Evolutionary conservation across 35 echinoderm and acorn worm species (phyloP).

Genomic region (Anneissia japonica): DNA sequence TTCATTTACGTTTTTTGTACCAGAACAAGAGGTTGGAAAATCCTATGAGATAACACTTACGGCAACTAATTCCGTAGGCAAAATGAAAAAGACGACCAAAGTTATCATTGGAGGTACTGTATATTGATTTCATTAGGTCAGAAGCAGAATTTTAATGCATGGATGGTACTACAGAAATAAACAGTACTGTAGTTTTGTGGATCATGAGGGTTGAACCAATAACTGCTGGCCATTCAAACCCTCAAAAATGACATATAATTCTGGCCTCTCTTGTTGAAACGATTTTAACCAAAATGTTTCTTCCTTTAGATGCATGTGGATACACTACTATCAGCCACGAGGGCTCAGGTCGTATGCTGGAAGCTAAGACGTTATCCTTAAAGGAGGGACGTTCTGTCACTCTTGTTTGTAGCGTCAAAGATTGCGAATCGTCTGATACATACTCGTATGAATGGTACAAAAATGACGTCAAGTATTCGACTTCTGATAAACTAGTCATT

Average conservation of each 20-base stretch:
- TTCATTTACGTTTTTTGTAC: neutral
- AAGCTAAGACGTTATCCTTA: neutral
- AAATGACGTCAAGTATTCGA: neutral
- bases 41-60: neutral
- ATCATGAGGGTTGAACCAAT: too few relatives aligned
- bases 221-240: too few relatives aligned
- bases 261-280: too few relatives aligned
- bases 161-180: too few relatives aligned
- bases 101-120: neutral
- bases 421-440: neutral
- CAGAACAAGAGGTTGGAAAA: neutral
- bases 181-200: too few relatives aligned
- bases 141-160: too few relatives aligned
- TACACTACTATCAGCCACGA: neutral
- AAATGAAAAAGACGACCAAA: neutral
- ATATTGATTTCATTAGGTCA: too few relatives aligned
- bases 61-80: neutral
- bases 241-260: too few relatives aligned
- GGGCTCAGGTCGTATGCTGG: neutral
- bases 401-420: neutral
- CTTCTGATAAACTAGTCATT: neutral
- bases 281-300: neutral
- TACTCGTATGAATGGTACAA: neutral
- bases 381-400: neutral
- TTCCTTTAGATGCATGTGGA: neutral